Evolutionary conservation across 2,888 invertebrate genomes (phyloP).

Genomic region (Drosophila bunnanda): DNA sequence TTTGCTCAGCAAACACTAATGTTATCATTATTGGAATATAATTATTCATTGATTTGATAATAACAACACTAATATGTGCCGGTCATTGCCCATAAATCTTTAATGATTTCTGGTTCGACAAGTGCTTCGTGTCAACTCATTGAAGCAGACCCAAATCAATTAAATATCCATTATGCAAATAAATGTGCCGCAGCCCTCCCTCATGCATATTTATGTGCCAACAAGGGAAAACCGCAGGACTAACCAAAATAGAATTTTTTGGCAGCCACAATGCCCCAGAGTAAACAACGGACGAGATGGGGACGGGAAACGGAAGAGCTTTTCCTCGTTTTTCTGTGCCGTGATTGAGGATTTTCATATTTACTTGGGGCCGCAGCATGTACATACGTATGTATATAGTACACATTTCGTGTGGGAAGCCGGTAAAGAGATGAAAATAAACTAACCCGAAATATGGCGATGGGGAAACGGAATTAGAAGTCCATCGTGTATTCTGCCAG

Average conservation of each 20-base stretch:
- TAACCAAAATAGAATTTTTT: slow-evolving; percentile 43
- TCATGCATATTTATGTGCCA: slow-evolving; percentile 43
- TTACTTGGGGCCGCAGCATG: slow-evolving; percentile 14
- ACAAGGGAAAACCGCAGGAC: slow-evolving; percentile 25
- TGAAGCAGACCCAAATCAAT: slow-evolving; percentile 38
- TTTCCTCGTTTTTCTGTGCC: slow-evolving; percentile 6
- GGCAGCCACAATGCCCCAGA: slow-evolving; percentile 41
- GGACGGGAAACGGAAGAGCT: neutral
- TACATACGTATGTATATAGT: neutral
- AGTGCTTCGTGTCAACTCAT: slow-evolving; percentile 20
- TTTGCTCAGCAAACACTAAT: neutral
- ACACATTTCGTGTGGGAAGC: slow-evolving; percentile 19
- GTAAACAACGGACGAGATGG: slow-evolving; percentile 22
- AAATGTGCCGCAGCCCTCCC: slow-evolving; percentile 19
- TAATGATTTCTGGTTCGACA: slow-evolving; percentile 22
- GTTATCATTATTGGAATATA: neutral
- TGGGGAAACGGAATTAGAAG: slow-evolving; percentile 10
- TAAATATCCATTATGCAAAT: slow-evolving; percentile 45
- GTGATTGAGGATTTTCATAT: slow-evolving; percentile 40
- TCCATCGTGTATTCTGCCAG: slow-evolving; percentile 2
- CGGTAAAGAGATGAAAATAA: slow-evolving; percentile 25
- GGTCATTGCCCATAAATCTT: slow-evolving; percentile 22
- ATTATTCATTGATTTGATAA: slow-evolving; percentile 15
- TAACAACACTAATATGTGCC: slow-evolving; percentile 6
- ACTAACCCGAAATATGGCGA: slow-evolving; percentile 4